Conservation (phyloP, 2,888 invertebrate species). For the Drosophila aldrichi region DNA sequence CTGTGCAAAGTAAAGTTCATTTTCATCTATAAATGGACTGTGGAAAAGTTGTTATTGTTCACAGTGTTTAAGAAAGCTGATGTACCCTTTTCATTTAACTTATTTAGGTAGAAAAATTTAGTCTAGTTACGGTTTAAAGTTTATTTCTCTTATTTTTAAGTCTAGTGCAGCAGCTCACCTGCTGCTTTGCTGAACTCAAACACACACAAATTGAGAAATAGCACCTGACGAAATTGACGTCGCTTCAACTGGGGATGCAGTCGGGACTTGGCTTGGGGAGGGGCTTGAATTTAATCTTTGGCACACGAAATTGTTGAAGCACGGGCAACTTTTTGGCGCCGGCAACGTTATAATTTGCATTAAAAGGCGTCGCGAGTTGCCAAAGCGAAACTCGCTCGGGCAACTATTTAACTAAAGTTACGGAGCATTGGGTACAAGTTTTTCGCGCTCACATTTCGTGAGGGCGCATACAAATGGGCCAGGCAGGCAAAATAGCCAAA, state of each 20-base stretch:
- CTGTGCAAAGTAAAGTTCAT: no score
- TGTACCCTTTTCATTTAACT: background rate
- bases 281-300: constrained; percentile 64
- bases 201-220: constrained; percentile 24
- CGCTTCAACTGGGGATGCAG: constrained; percentile 25
- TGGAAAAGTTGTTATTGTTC: background rate
- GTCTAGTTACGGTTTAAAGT: background rate
- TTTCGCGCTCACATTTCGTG: constrained; percentile 54
- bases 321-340: constrained; percentile 63
- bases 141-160: no score
- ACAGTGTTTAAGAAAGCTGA: background rate
- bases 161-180: background rate
- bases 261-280: background rate
- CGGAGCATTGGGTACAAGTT: constrained; percentile 62
- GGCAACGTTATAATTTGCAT: constrained; percentile 78
- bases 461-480: constrained; percentile 69
- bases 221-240: constrained; percentile 14
- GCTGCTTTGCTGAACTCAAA: constrained; percentile 6
- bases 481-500: background rate
- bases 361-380: constrained; percentile 61
- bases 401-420: constrained; percentile 78
- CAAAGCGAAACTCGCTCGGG: constrained; percentile 28
- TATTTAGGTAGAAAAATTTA: no score
- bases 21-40: no score
- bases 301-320: constrained; percentile 40